Evolutionary conservation across 2,888 invertebrate genomes (phyloP).

Genomic region (Synergus umbraculus): DNA sequence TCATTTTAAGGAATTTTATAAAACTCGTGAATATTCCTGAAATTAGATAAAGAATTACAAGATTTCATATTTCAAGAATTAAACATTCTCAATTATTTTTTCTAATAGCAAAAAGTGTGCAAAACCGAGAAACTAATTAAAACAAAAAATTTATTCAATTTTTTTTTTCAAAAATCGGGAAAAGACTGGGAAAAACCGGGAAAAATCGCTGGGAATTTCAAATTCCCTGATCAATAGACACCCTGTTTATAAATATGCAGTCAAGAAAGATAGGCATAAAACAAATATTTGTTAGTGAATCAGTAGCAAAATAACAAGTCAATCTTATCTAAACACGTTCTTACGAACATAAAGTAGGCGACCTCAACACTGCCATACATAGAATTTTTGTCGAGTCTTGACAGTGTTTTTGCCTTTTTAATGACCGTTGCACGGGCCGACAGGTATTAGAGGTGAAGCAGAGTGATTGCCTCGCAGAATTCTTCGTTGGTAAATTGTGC

Average conservation of each 20-base stretch:
- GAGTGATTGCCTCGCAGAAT: constrained; percentile 51
- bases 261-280: constrained; percentile 24
- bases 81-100: no score
- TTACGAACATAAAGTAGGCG: constrained; percentile 1
- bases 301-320: constrained; percentile 44
- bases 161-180: no score
- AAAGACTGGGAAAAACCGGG: no score
- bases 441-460: constrained; percentile 48
- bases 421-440: constrained; percentile 42
- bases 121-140: no score
- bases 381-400: constrained; percentile 40
- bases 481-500: constrained; percentile 41
- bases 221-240: no score
- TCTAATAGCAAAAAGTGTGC: no score
- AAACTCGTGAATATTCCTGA: no score
- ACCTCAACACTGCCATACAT: constrained; percentile 38
- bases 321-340: constrained; percentile 43
- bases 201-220: no score
- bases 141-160: no score
- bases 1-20: no score
- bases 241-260: not conserved
- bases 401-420: constrained; percentile 42
- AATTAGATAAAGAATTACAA: no score
- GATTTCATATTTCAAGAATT: no score
- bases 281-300: constrained; percentile 42